Evolutionary conservation across 2,113 vertebrate genomes (phyloP), one percentile per base, ranked within the genome.

Genomic region (Cinclus mexicanus): DNA sequence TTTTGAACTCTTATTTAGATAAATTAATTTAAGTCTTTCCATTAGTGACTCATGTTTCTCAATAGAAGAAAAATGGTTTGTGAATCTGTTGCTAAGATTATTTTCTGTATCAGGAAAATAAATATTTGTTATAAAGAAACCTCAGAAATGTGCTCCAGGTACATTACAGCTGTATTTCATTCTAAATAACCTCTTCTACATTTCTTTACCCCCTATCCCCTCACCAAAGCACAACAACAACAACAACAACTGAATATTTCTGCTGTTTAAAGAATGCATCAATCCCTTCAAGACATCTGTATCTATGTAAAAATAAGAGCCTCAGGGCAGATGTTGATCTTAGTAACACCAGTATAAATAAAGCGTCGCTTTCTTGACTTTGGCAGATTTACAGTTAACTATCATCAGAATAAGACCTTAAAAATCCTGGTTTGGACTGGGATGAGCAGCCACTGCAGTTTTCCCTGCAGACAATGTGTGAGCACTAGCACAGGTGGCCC

Each of bases 171-270:
- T 77, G 13, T 55, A 28, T 53, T 55, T 44, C 18, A 57, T 72
- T 56, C 16, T 71, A 59, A 78, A 88, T 52, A 80, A 76, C 1
- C 4, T 37, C 7, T 15, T 92, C 7, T 67, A 47, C 5, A 10
- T 8, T 56, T 21, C 2, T 20, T 20, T 20, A 33, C 2, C 4
- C 21, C 10, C 1, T 49, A 35, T 9, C 0, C 3, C 8, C 12
- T 5, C 8, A 37, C 7, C 33, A 55, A 64, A 82, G 7, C 47
- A 47, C 21, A 65, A 50, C 3, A 57, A 61, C 14, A 61, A 68
- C 84, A 59, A 71, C 13, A 4, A 11, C 9, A 71, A 22, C 31
- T 26, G 29, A 61, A 25, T 14, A 70, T 59, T 93, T 70, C 6
- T 6, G 3, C 31, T 80, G n/a, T 39, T 85, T 50, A 61, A 93